Evolutionary conservation across 2,888 invertebrate species (phyloP), one percentile per base, ranked within the genome.

Genomic region (Pyrrhia umbra): DNA sequence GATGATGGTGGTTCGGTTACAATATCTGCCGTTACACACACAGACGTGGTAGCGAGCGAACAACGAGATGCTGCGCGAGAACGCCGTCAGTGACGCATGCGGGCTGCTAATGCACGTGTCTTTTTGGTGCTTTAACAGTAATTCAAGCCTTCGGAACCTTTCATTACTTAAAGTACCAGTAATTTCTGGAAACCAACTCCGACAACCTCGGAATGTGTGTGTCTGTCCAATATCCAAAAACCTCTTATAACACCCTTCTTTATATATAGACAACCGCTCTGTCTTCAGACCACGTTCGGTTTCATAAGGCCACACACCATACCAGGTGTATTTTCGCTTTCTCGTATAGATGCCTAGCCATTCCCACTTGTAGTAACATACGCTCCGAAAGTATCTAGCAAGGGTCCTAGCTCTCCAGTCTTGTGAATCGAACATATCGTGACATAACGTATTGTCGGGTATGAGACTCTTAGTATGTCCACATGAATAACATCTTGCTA

Each of bases 11-110:
- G 50, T 37, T 16, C 2, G 25, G 49, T 68, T 68, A 13, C 68
- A 68, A 9, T 34, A 68, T 1, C 4, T 39, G 9, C 30, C 23
- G 0, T 9, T 2, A 18, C 62, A 62, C 0, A 62, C 46, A 8
- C 68, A 68, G 6, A 56, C 68, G 42, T 68, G 62, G 18, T 40
- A 52, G 15, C 68, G 62, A 1, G 47, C n/a, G 43, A 40, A 52
- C 25, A 63, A 18, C 15, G 63, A 68, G 27, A 62, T 20, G 16
- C 23, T 15, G 0, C 68, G 61, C 0, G 46, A 0, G 30, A 68
- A 63, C 9, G 52, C 68, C 2, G 34, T 50, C 5, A 57, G n/a
- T 0, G 52, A 34, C 20, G 68, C 68, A 10, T 52, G 23, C 8
- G 69, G 54, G 39, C 68, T 68, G 25, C 8, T 23, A 5, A 68